Evolutionary conservation across 2,113 vertebrate species (phyloP), one percentile per base, ranked within the genome.

Genomic region (Python bivittatus): DNA sequence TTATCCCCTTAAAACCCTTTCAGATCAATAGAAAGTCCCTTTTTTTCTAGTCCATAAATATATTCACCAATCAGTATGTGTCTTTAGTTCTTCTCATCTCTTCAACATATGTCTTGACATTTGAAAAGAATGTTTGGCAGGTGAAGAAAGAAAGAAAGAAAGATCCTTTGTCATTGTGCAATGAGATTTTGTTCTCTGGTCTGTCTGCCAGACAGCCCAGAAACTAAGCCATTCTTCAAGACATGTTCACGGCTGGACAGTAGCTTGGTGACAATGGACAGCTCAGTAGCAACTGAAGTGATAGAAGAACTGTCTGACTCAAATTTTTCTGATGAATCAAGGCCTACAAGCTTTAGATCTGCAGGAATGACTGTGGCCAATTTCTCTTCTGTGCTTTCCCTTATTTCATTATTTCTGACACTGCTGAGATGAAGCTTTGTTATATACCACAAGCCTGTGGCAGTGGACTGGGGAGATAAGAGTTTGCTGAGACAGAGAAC

Each of bases 361-460:
- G 88, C 84, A 48, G 60, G 92, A 94, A 84, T 25, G 86, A 22
- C 93, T 93, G 84, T 92, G 86, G 90, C 84, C 25, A 94, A 95
- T 96, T 96, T 96, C 22, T 91, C 58, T 95, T 94, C 92, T 86
- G 60, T 90, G 93, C 54, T 96, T 95, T 96, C 92, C 86, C 42
- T 89, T 95, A 93, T 94, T 95, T 94, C 84, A 93, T 96, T 95
- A 96, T 93, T 96, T 96, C 95, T 96, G 90, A 97, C 96, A 96
- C 96, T 95, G 95, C 92, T 90, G 94, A 93, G 91, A 92, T 42
- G 84, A 68, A 94, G 94, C 92, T 95, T 96, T 96, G 52, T 94
- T 96, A 96, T 93, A 94, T 94, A 9, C 33, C 90, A 90, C 61
- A 95, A 94, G 90, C 79, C 68, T 94, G 83, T 91, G 90, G 83